phyloP scores from a whole-genome alignment of 2,888 invertebrate genomes.

The Agelastica alni region DNA sequence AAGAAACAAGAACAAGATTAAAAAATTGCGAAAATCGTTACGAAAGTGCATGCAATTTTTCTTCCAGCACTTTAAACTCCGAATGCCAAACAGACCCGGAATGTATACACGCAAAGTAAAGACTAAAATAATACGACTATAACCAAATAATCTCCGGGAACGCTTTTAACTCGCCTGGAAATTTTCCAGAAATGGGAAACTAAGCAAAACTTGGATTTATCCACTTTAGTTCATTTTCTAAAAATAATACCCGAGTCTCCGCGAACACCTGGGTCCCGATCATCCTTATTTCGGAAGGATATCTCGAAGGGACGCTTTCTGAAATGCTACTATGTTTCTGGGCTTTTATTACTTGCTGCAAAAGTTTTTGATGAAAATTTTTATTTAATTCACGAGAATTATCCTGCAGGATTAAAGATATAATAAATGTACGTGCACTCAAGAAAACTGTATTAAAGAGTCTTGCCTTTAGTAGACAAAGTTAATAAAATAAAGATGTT shows the following conservation, averaged over 20 bases:
- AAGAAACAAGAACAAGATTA: too few species aligned
- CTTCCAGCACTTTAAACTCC: constrained; percentile 20
- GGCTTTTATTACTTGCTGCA: constrained; percentile 6
- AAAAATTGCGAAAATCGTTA: constrained; percentile 1
- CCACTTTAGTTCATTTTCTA: constrained; percentile 54
- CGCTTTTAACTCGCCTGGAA: constrained; percentile 39
- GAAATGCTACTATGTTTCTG: constrained; percentile 8
- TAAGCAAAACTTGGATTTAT: constrained; percentile 49
- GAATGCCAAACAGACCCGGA: constrained; percentile 7
- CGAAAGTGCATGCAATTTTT: constrained; percentile 21
- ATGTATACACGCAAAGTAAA: constrained; percentile 22
- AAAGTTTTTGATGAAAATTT: constrained; percentile 7
- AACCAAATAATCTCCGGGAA: constrained; percentile 40
- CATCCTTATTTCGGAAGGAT: constrained; percentile 12
- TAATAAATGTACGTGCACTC: not conserved
- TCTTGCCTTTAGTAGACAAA: too few species aligned
- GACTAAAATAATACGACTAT: constrained; percentile 30
- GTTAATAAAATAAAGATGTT: too few species aligned
- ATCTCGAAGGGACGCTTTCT: constrained; percentile 5
- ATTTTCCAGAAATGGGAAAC: constrained; percentile 41
- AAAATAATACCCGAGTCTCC: constrained; percentile 53
- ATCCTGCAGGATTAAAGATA: not conserved
- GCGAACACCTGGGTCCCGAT: constrained; percentile 49
- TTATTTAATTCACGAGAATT: constrained; percentile 1
- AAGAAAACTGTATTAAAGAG: too few species aligned